Percentiles rank a stretch among this genome's conserved stretches.
Evolutionary conservation across 2,888 invertebrate genomes (phyloP).

Genomic region (Campoplex capitator): DNA sequence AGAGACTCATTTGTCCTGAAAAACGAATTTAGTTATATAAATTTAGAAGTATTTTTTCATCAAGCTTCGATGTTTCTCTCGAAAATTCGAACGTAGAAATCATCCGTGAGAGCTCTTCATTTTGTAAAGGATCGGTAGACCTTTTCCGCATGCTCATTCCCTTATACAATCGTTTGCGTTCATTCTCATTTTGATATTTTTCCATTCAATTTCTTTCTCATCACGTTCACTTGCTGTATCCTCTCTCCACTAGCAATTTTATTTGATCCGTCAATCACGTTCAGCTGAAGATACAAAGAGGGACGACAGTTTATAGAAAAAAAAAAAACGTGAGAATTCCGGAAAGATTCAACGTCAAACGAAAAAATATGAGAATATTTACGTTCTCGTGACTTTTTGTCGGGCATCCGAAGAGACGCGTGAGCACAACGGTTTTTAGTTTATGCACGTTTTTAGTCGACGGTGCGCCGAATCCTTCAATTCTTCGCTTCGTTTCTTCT

Average conservation of each 20-base stretch:
- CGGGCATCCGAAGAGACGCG: neutral
- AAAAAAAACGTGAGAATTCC: conserved; percentile 11
- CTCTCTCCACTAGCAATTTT: neutral
- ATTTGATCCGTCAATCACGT: neutral
- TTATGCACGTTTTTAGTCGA: conserved; percentile 1
- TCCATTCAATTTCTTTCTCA: conserved; percentile 15
- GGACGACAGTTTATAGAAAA: neutral
- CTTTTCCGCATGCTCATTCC: conserved; percentile 4
- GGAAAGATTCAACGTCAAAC: conserved; percentile 6
- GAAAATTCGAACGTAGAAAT: neutral
- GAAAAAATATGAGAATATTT: conserved; percentile 6
- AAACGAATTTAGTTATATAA: neutral
- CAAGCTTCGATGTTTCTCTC: neutral
- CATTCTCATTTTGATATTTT: conserved; percentile 18
- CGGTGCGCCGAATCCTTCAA: neutral
- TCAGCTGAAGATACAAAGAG: neutral
- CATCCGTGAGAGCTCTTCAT: neutral
- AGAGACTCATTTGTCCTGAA: neutral
- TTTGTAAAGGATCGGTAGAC: neutral
- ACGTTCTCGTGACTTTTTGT: neutral
- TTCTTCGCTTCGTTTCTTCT: neutral
- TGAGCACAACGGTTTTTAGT: neutral
- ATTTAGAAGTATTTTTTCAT: neutral
- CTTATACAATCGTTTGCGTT: conserved; percentile 10
- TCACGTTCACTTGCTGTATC: neutral